Conservation (phyloP, 2,888 invertebrate genomes). For the Tetramorium bicarinatum region DNA sequence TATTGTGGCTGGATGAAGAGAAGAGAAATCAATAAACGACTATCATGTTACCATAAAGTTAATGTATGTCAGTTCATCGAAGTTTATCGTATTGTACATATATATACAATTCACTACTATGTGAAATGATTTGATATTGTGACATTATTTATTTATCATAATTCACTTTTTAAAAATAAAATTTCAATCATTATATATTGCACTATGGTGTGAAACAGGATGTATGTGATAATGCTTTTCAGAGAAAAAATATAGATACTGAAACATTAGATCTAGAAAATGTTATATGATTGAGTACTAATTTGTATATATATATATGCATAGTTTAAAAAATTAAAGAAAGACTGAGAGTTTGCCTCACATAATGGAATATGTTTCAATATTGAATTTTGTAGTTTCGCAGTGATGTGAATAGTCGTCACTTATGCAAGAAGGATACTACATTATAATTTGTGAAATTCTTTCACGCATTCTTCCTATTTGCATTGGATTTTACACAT, state of each 20-base stretch:
- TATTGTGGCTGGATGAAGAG: neutral
- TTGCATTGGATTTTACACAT: neutral
- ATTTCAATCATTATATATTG: neutral
- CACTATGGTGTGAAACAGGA: neutral
- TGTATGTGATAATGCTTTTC: neutral
- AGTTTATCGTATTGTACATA: neutral
- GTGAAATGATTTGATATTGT: too few species aligned
- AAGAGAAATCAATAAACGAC: neutral
- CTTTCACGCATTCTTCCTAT: neutral
- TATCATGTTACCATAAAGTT: neutral
- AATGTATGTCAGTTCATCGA: neutral
- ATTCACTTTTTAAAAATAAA: neutral
- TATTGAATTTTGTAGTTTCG: neutral
- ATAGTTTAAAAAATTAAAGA: neutral
- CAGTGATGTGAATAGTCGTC: neutral
- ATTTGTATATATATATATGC: neutral
- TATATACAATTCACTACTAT: neutral
- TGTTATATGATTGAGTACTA: neutral
- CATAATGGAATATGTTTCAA: too few species aligned
- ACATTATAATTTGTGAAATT: neutral
- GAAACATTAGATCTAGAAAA: neutral
- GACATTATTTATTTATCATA: neutral
- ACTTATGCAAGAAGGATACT: neutral
- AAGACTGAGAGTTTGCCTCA: neutral
- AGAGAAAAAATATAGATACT: neutral